A percentile compares a stretch with the other conserved stretches of the same genome.
These are phyloP conservation scores for Sesamia inferens DNA, from an alignment of 2,888 invertebrate species.

Conservation along the genomic window DNA sequence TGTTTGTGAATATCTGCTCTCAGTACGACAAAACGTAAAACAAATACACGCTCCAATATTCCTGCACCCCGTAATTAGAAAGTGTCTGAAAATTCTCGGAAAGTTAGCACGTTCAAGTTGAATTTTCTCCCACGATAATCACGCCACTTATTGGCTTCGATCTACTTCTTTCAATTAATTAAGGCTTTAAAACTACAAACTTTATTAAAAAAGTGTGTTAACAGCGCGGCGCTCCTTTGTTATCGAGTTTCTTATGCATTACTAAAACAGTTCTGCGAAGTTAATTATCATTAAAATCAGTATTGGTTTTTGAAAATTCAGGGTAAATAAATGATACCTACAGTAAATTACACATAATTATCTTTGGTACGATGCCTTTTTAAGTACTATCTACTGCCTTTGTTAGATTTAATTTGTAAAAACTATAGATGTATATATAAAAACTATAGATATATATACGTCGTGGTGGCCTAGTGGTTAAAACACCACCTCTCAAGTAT, in stretches of 20 bases:
- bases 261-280: too few species aligned
- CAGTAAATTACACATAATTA: too few species aligned
- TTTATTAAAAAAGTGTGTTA: constrained; percentile 18
- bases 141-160: constrained; percentile 49
- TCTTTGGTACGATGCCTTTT: too few species aligned
- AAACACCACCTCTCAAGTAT: too few species aligned
- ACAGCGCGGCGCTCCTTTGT: background rate
- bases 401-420: too few species aligned
- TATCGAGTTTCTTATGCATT: background rate
- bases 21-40: constrained; percentile 10
- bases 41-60: background rate
- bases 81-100: constrained; percentile 42
- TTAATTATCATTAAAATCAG: background rate
- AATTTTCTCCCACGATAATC: constrained; percentile 47
- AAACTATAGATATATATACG: too few species aligned
- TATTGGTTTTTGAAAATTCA: background rate
- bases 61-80: constrained; percentile 21
- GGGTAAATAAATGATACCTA: background rate
- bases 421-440: too few species aligned
- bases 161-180: constrained; percentile 51
- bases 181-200: constrained; percentile 33
- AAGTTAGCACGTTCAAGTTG: constrained; percentile 38
- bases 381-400: too few species aligned
- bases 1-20: background rate
- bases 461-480: too few species aligned